phyloP scores from a whole-genome alignment of 2,888 invertebrate genomes.

The Frankliniella fusca region DNA sequence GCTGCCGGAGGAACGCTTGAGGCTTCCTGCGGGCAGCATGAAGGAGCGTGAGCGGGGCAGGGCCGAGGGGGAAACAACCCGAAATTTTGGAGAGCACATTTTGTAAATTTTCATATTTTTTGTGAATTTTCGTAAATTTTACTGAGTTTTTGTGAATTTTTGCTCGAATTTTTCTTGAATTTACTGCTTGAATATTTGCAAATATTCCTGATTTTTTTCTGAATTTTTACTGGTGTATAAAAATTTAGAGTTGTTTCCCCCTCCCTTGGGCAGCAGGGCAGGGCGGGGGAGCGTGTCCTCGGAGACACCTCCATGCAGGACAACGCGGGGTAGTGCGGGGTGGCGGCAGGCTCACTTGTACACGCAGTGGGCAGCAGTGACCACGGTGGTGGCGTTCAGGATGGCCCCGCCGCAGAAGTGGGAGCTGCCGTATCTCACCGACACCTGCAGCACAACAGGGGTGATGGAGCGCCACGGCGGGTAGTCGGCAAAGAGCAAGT shows the following conservation, averaged over 20 bases:
- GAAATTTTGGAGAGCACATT: no score
- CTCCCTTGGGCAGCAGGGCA: no score
- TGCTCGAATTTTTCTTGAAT: no score
- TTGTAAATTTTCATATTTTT: no score
- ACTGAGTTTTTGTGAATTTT: no score
- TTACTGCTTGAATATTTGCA: no score
- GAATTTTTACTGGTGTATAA: no score
- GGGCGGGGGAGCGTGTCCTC: not conserved
- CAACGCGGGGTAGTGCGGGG: not conserved
- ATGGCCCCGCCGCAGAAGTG: constrained; percentile 16
- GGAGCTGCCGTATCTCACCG: not conserved
- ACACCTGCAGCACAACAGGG: not conserved
- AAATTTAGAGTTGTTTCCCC: no score
- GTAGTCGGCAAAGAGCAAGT: not conserved
- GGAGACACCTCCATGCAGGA: not conserved
- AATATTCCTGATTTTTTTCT: no score
- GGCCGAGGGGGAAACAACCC: not conserved
- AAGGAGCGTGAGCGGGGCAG: not conserved
- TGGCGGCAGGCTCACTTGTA: not conserved
- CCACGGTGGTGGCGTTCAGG: not conserved
- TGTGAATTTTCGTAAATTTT: no score
- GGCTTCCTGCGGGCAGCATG: no score
- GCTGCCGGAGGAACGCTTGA: not conserved
- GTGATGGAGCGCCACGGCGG: not conserved
- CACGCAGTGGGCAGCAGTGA: not conserved